Evolutionary conservation across 1,140 invertebrate species (phyloP).

Genomic region (Parasteatoda tepidariorum): DNA sequence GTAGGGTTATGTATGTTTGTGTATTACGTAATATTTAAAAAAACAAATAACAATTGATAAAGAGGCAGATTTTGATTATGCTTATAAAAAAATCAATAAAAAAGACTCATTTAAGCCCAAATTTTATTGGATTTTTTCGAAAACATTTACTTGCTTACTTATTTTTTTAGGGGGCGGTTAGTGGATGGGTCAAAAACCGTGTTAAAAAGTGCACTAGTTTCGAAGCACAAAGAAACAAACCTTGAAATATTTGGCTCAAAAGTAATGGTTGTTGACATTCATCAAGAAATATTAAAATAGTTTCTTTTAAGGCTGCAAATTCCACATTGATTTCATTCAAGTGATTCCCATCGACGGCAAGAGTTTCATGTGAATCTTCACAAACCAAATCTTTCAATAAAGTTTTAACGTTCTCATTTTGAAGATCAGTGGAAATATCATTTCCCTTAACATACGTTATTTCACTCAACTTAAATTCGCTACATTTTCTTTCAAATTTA

Average conservation of each 20-base stretch:
- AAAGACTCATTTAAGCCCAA: too few species aligned
- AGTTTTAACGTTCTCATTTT: neutral
- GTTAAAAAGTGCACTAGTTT: too few species aligned
- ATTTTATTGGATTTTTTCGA: too few species aligned
- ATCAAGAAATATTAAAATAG: constrained; percentile 2
- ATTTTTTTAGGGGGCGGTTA: too few species aligned
- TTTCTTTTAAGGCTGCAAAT: neutral
- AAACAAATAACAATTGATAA: too few species aligned
- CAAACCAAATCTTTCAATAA: neutral
- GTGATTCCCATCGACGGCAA: neutral
- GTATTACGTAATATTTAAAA: too few species aligned
- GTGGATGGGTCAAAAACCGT: too few species aligned
- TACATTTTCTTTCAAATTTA: constrained; percentile 11
- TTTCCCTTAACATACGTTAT: neutral
- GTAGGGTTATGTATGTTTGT: too few species aligned
- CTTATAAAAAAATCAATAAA: too few species aligned
- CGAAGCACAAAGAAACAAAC: too few species aligned
- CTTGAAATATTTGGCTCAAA: constrained; percentile 4
- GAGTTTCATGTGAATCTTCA: neutral
- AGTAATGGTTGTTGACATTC: constrained; percentile 29
- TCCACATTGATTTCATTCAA: neutral
- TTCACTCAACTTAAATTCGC: neutral
- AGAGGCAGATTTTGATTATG: too few species aligned
- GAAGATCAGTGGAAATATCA: neutral
- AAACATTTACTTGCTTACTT: too few species aligned